Evolutionary conservation across 2,113 vertebrate species (phyloP).

Genomic region (Solea senegalensis): DNA sequence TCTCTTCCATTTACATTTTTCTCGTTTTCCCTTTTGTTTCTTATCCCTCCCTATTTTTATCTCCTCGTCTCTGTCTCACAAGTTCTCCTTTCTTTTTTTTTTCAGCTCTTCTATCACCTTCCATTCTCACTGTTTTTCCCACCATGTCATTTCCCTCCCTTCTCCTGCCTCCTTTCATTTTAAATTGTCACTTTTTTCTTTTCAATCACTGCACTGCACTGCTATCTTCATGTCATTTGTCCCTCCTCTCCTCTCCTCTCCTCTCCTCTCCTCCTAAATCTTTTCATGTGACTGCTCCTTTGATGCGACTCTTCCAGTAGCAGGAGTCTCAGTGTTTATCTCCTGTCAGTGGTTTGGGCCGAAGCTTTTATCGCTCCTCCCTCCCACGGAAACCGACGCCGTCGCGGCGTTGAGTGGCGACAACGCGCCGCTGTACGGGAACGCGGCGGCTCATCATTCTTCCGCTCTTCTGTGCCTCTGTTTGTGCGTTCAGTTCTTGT

Average conservation of each 20-base stretch:
- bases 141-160: not conserved
- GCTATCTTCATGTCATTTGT: not conserved
- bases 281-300: conserved; percentile 13
- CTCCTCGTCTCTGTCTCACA: not conserved
- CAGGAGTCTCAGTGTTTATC: not conserved
- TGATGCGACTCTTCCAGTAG: not conserved
- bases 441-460: conserved; percentile 6
- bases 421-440: not conserved
- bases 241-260: not conserved
- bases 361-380: conserved; percentile 18
- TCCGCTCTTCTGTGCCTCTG: not conserved
- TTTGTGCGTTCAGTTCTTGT: not conserved
- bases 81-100: not conserved
- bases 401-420: not conserved
- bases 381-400: not conserved
- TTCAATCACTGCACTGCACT: not conserved
- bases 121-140: not conserved
- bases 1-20: not conserved
- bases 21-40: not conserved
- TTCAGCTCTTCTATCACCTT: not conserved
- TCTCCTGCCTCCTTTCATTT: not conserved
- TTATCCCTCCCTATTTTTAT: too few relatives aligned
- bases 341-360: conserved; percentile 2
- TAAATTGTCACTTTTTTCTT: not conserved
- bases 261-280: not conserved